phyloP scores from a whole-genome alignment of 2,797 vertebrate species.

The Mycteria americana region DNA sequence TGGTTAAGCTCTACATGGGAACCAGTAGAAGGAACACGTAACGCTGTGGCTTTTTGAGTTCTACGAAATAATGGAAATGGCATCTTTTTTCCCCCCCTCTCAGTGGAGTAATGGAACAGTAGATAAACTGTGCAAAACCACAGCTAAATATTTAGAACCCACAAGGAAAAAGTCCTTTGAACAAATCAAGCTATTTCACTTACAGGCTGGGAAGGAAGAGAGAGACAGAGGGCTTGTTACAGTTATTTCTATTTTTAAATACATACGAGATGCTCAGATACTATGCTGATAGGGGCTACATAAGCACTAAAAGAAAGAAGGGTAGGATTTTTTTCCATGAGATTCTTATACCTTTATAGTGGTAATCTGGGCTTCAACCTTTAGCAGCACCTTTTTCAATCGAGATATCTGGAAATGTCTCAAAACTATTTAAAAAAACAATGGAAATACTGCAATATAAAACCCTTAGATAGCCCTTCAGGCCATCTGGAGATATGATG shows the following conservation, averaged over 20 bases:
- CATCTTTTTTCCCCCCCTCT: not conserved
- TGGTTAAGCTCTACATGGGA: conserved; percentile 41
- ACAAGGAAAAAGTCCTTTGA: conserved; percentile 42
- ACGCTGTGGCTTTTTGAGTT: conserved; percentile 32
- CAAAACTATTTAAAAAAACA: not conserved
- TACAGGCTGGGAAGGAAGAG: conserved; percentile 27
- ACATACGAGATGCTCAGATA: not conserved
- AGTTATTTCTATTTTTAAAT: conserved; percentile 63
- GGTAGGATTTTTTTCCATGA: not conserved
- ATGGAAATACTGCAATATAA: not conserved
- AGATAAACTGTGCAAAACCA: conserved; percentile 50
- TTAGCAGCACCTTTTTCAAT: not conserved
- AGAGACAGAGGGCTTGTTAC: conserved; percentile 8
- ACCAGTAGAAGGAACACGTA: conserved; percentile 44
- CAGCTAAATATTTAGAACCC: conserved; percentile 51
- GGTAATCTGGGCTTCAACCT: not conserved
- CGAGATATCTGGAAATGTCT: not conserved
- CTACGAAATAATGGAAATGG: conserved; percentile 25
- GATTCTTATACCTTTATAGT: not conserved
- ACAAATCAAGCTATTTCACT: conserved; percentile 31
- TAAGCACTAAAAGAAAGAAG: not conserved
- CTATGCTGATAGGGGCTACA: not conserved
- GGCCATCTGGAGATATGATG: not conserved
- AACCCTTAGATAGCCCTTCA: too few species aligned
- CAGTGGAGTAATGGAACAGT: conserved; percentile 40